Evolutionary conservation across 2,888 invertebrate species (phyloP).

Genomic region (Cremastinae sp.): DNA sequence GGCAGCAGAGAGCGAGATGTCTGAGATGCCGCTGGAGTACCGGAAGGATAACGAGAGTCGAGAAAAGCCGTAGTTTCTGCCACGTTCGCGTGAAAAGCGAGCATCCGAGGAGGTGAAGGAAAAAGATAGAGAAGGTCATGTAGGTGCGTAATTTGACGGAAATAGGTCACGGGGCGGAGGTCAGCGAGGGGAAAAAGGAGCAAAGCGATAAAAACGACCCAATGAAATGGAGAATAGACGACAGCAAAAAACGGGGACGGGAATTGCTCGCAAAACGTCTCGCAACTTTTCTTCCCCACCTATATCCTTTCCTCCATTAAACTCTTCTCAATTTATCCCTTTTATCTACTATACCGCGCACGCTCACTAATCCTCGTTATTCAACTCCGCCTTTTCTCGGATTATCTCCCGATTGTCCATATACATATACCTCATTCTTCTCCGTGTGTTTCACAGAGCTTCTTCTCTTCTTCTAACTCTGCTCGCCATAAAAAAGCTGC

Average conservation of each 20-base stretch:
- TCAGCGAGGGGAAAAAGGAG: conserved; percentile 58
- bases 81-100: conserved; percentile 38
- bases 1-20: no score
- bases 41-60: conserved; percentile 37
- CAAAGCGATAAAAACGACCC: conserved; percentile 17
- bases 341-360: conserved; percentile 27
- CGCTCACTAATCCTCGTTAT: conserved; percentile 28
- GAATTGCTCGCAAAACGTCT: conserved; percentile 37
- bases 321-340: conserved; percentile 51
- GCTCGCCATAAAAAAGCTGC: not conserved
- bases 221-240: no score
- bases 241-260: conserved; percentile 30
- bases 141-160: conserved; percentile 47
- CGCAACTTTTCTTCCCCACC: conserved; percentile 28
- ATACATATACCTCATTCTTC: no score
- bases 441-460: not conserved
- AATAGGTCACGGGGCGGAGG: conserved; percentile 68
- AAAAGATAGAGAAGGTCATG: conserved; percentile 31
- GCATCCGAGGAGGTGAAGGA: conserved; percentile 28
- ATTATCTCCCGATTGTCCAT: conserved; percentile 4
- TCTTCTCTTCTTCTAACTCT: no score
- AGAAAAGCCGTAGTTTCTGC: conserved; percentile 40
- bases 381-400: conserved; percentile 35
- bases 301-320: conserved; percentile 44
- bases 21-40: not conserved